Base-by-base conservation (phyloP, 2,113 vertebrate genomes). In the Andinoacara biseriatus region DNA sequence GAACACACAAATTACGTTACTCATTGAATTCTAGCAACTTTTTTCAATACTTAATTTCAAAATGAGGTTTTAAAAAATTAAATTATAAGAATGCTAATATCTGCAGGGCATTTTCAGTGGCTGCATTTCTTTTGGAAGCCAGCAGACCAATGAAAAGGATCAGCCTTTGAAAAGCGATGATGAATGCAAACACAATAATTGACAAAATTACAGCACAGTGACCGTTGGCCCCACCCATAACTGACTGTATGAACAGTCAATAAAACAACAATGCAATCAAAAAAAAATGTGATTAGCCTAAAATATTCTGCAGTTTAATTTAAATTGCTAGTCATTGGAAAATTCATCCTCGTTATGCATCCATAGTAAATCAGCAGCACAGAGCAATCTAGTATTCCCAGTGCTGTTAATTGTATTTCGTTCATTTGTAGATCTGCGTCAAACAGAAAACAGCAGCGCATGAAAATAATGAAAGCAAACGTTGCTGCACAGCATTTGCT, bases 391-490 rank as follows among this genome's bases (percentile, higher is more conserved):
- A 17, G 46, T n/a, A 72, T 72, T 72, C 46, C 75, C n/a, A 33
- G 2, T 46, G 59, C 38, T 72, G 49, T 67, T 84, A 54, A 54
- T 78, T 82, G 49, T 58, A 46, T 84, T 82, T 77, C 77, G 78
- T 63, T 20, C 74, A 69, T 78, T 29, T 43, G 80, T 49, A 69
- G 65, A 54, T 74, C 58, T 4, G 49, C 3, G 38, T 40, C 57
- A 72, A 84, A 84, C 49, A 24, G 61, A 40, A 87, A 78, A 78
- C 75, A 84, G 43, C 76, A 46, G 26, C 52, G 74, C 65, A 58
- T 85, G 77, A 80, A 85, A 81, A 80, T 40, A 88, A 86, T 82
- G 33, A 82, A 86, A 56, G 61, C 8, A n/a, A 89, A 81, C 76
- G 38, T 13, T 1, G 52, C 65, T 58, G 54, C 22, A 6, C 13